Evolutionary conservation across 2,888 invertebrate genomes (phyloP).

Genomic region (Phyllotreta cruciferae): DNA sequence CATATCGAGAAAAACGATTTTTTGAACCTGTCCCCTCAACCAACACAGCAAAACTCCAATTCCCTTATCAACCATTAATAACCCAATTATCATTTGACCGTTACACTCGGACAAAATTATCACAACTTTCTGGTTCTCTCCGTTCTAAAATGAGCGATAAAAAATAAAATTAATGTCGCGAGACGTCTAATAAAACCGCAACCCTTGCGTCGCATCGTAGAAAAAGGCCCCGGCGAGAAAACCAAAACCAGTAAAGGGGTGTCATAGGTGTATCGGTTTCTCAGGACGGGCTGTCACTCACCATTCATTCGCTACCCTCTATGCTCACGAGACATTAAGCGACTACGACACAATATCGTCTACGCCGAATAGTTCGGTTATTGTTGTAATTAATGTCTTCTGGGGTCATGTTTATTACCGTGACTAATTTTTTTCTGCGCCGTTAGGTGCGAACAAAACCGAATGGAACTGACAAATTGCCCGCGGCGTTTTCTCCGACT

Average conservation of each 20-base stretch:
- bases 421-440: conserved; percentile 45
- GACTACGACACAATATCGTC: conserved; percentile 30
- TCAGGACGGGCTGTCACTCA: conserved; percentile 34
- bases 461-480: conserved; percentile 43
- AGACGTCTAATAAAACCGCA: conserved; percentile 23
- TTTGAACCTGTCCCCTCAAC: too few relatives aligned
- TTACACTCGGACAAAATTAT: not conserved
- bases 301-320: conserved; percentile 23
- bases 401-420: conserved; percentile 44
- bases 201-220: conserved; percentile 18
- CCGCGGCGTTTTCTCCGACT: conserved; percentile 14
- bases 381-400: conserved; percentile 45
- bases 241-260: conserved; percentile 17
- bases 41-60: too few relatives aligned
- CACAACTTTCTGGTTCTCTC: not conserved
- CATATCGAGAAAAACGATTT: too few relatives aligned
- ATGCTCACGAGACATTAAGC: conserved; percentile 13
- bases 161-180: conserved; percentile 22
- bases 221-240: conserved; percentile 1
- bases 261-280: conserved; percentile 28
- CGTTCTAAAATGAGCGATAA: conserved; percentile 14
- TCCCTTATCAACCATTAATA: too few relatives aligned
- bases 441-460: conserved; percentile 40
- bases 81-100: conserved; percentile 3
- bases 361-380: conserved; percentile 36